Base-by-base conservation (phyloP, 1,140 invertebrate genomes). In the Philotrypesis tridentata region DNA sequence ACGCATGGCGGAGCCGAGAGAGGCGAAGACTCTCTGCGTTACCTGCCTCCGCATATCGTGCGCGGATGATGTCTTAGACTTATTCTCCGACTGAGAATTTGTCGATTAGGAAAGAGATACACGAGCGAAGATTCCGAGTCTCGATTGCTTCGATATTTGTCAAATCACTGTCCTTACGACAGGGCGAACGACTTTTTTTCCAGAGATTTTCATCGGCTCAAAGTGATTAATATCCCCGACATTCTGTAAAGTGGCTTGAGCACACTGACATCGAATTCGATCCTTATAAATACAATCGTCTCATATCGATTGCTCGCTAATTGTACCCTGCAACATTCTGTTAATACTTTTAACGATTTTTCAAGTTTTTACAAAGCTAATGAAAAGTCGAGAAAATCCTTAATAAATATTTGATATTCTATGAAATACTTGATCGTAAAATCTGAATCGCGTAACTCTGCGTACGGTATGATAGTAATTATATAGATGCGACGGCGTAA, bases 101-200 rank as follows among this genome's bases (percentile, higher is more conserved):
- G 40, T 72, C 68, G 67, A 72, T 21, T 70, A 43, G 27, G 61
- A 65, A 21, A 23, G n/a, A 29, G 21, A 72, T 27, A 31, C 70
- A 48, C 37, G 33, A 25, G 2, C 4, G n/a, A 23, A 23, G 68
- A 79, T 71, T 31, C n/a, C 8, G 3, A 37, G 7, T 65, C 23
- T 37, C 17, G 37, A 17, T 76, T 76, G 7, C 37, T 65, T 55
- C 55, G 40, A 67, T 73, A 74, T 68, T 80, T 73, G 79, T 60
- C 72, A 23, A 80, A 80, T 80, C 71, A 75, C 43, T 75, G 72
- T 43, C 8, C 9, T 27, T 48, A 37, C 3, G n/a, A 72, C 7
- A 72, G 23, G 55, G 17, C 68, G 29, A 21, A 27, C 40, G 1
- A 27, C 21, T 40, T 61, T 67, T 40, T 67, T 25, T 77, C 14